phyloP scores from a whole-genome alignment of 2,113 vertebrate species.

The Peromyscus californicus region DNA sequence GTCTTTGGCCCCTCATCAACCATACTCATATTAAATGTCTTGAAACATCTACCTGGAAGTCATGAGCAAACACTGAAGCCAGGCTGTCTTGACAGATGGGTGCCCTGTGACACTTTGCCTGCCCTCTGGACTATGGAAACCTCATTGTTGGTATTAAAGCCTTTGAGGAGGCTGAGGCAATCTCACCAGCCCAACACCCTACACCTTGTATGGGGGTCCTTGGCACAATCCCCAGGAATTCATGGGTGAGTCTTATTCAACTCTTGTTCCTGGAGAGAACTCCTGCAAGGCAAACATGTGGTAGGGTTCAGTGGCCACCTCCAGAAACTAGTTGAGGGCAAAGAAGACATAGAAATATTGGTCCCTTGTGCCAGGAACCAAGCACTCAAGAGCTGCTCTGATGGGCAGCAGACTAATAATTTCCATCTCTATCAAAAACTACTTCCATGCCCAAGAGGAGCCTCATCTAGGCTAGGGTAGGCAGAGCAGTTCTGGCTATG shows the following conservation, averaged over 20 bases:
- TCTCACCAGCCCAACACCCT: background rate
- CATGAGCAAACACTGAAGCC: background rate
- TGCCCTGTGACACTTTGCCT: background rate
- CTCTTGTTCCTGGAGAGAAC: background rate
- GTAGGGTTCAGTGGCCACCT: background rate
- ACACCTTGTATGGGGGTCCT: background rate
- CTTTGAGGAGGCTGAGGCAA: background rate
- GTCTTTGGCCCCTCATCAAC: background rate
- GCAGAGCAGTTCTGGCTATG: background rate
- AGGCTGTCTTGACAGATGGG: background rate
- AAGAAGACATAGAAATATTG: background rate
- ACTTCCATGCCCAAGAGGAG: background rate
- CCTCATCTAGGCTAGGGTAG: background rate
- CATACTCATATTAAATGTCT: background rate
- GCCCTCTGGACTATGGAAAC: background rate
- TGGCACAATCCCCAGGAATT: background rate
- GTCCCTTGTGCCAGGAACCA: background rate
- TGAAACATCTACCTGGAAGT: background rate
- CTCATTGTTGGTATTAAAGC: background rate
- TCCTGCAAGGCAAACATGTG: background rate
- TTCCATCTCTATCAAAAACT: background rate
- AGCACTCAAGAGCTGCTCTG: background rate
- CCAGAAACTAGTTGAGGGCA: background rate
- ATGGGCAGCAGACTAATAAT: background rate
- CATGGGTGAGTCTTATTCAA: background rate